Evolutionary conservation across 1,140 invertebrate species (phyloP).

Genomic region (Heliconius hewitsoni): DNA sequence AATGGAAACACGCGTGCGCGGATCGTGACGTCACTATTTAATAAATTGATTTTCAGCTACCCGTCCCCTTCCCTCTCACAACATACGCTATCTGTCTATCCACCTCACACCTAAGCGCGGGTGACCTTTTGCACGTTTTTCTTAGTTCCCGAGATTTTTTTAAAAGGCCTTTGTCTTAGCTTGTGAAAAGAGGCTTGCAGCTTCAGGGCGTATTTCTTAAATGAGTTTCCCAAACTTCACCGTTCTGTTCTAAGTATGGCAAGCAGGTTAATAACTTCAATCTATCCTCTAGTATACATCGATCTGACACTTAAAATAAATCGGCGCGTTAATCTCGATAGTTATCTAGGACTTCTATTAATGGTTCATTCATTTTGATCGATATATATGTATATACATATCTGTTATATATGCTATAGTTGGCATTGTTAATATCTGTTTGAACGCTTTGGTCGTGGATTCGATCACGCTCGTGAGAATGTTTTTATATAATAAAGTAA

Average conservation of each 20-base stretch:
- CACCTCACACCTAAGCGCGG: slow-evolving; percentile 61
- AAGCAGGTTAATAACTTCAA: slow-evolving; percentile 32
- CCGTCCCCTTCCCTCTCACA: slow-evolving; percentile 57
- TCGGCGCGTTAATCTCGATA: slow-evolving; percentile 1
- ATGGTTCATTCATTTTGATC: slow-evolving; percentile 19
- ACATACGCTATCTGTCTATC: slow-evolving; percentile 45
- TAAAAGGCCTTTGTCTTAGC: slow-evolving; percentile 72
- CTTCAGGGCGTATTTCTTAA: slow-evolving; percentile 56
- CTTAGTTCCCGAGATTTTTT: slow-evolving; percentile 59
- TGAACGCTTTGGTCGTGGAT: not conserved
- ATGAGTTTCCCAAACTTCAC: slow-evolving; percentile 41
- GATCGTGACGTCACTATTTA: slow-evolving; percentile 78
- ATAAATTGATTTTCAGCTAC: slow-evolving; percentile 82
- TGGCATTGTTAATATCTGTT: not conserved
- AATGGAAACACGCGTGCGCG: slow-evolving; percentile 67
- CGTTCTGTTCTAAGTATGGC: slow-evolving; percentile 32
- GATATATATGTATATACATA: not conserved
- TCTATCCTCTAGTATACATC: slow-evolving; percentile 24
- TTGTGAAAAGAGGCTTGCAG: slow-evolving; percentile 64
- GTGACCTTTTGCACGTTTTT: slow-evolving; percentile 79
- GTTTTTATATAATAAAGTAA: not conserved
- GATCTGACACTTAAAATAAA: slow-evolving; percentile 24
- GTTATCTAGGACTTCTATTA: slow-evolving; percentile 28
- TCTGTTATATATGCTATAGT: not conserved
- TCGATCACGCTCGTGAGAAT: not conserved